A percentile compares a stretch with the other conserved stretches of the same genome.
phyloP scores from a whole-genome alignment of 2,888 invertebrate genomes.

The Cataglyphis altisquamis region DNA sequence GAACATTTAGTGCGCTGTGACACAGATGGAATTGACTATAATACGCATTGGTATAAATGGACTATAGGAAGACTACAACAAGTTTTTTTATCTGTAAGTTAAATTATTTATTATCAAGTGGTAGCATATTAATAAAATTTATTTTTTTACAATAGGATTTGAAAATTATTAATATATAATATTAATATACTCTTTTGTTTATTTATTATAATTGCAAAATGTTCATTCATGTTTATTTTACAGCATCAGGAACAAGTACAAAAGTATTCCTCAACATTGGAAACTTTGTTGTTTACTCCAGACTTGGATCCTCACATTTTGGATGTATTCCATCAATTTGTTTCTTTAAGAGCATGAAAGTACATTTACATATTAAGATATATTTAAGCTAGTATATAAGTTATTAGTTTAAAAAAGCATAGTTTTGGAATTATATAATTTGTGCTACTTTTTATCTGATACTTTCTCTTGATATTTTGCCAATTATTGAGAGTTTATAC shows the following conservation, averaged over 20 bases:
- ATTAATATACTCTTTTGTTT: neutral
- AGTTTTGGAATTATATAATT: conserved; percentile 14
- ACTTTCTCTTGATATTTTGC: neutral
- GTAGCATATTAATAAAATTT: neutral
- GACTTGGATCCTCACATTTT: conserved; percentile 98
- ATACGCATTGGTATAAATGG: conserved; percentile 98
- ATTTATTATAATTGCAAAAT: neutral
- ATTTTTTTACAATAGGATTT: neutral
- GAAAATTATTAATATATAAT: neutral
- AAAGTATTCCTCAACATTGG: conserved; percentile 97
- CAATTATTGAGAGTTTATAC: neutral
- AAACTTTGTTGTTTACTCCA: conserved; percentile 97
- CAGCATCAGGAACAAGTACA: conserved; percentile 99
- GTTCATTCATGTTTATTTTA: conserved; percentile 83
- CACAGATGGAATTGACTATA: conserved; percentile 96
- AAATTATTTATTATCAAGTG: conserved; percentile 8
- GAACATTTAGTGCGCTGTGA: conserved; percentile 98
- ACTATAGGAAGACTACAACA: conserved; percentile 97
- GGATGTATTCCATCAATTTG: conserved; percentile 99
- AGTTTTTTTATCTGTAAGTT: conserved; percentile 95
- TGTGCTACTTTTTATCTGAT: neutral
- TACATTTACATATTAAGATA: conserved; percentile 12
- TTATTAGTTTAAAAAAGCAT: neutral
- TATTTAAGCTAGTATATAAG: conserved; percentile 9
- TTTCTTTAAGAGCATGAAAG: conserved; percentile 92